Conservation (phyloP, 2,113 vertebrate species). For the Bungarus multicinctus region DNA sequence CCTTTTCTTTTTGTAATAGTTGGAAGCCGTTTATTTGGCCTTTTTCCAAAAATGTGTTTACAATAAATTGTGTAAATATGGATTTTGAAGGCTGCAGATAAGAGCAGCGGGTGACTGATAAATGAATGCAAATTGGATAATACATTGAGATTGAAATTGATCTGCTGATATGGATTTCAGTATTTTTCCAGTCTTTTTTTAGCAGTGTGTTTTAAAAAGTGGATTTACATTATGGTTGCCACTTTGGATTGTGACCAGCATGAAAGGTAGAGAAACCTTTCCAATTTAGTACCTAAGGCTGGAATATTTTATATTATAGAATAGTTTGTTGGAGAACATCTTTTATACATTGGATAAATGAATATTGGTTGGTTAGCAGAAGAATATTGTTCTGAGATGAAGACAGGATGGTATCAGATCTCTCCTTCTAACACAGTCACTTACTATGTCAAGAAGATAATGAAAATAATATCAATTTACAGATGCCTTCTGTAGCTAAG, state of each 20-base stretch:
- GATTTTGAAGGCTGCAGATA: constrained; percentile 9
- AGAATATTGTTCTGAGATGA: neutral
- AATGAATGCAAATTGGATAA: constrained; percentile 23
- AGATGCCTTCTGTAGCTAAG: neutral
- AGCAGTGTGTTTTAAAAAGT: neutral
- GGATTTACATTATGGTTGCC: neutral
- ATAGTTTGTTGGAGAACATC: neutral
- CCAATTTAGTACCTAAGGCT: neutral
- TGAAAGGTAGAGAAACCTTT: neutral
- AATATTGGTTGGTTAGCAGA: neutral
- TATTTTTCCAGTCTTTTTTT: neutral
- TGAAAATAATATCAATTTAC: neutral
- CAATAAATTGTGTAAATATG: constrained; percentile 18
- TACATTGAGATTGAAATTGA: constrained; percentile 19
- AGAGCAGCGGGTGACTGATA: neutral
- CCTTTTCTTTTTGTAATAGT: neutral
- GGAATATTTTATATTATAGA: neutral
- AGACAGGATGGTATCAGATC: neutral
- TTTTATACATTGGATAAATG: neutral
- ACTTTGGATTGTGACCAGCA: neutral
- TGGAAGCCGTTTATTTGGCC: neutral
- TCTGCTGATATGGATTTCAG: neutral
- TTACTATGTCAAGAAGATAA: neutral
- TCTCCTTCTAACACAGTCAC: neutral
- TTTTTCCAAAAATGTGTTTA: constrained; percentile 8